Percentiles rank a stretch among this genome's conserved stretches.
Evolutionary conservation across 2,797 vertebrate genomes (phyloP).

Genomic region (Carapus acus): DNA sequence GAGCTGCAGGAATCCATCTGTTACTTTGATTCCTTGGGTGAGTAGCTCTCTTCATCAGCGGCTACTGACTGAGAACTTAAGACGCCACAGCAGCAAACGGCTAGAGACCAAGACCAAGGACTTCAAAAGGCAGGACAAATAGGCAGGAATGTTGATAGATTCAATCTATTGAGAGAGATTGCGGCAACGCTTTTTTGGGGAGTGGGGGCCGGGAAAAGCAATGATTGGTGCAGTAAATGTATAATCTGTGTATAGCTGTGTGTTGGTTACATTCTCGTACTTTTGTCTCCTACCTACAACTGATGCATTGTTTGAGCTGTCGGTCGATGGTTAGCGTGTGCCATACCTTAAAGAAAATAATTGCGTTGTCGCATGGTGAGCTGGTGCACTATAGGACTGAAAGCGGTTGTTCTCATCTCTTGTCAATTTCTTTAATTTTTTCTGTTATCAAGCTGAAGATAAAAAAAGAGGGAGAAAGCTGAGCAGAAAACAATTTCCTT

Average conservation of each 20-base stretch:
- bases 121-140: not conserved
- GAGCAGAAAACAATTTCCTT: too few relatives aligned
- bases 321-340: constrained; percentile 52
- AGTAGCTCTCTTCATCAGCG: too few relatives aligned
- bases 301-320: constrained; percentile 38
- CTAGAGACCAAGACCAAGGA: too few relatives aligned
- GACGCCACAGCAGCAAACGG: too few relatives aligned
- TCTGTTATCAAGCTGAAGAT: too few relatives aligned
- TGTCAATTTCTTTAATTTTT: too few relatives aligned
- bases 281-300: constrained; percentile 48
- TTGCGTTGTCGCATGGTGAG: not conserved
- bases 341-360: constrained; percentile 31
- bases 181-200: constrained; percentile 30
- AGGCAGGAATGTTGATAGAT: constrained; percentile 22
- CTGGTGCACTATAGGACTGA: not conserved
- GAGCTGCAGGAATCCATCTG: too few relatives aligned
- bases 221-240: constrained; percentile 14
- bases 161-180: constrained; percentile 39
- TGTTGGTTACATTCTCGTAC: constrained; percentile 48
- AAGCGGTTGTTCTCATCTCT: constrained; percentile 7
- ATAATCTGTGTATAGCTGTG: constrained; percentile 46
- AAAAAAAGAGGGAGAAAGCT: too few relatives aligned
- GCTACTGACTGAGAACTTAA: too few relatives aligned
- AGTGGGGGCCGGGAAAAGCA: constrained; percentile 14
- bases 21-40: too few relatives aligned